Conservation (phyloP, 2,888 invertebrate species). For the Papilio gigon region DNA sequence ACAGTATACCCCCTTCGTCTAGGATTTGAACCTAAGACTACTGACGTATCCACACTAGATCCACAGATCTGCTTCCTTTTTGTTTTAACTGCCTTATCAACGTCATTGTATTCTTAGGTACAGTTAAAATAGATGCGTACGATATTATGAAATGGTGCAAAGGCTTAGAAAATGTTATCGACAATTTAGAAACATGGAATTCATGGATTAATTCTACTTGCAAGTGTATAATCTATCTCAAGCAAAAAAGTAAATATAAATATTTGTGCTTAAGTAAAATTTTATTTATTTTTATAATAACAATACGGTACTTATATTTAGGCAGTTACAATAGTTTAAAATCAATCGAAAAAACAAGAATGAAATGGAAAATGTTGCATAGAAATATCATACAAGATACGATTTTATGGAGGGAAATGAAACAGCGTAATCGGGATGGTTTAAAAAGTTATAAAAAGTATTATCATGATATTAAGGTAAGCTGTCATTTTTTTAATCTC, state of each 20-base stretch:
- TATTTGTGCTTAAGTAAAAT: neutral
- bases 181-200: conserved; percentile 64
- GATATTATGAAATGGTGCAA: conserved; percentile 60
- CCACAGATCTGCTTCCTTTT: too few relatives aligned
- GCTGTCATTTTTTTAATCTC: conserved; percentile 18
- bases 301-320: conserved; percentile 28
- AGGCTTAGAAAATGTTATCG: conserved; percentile 58
- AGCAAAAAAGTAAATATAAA: conserved; percentile 49
- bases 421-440: conserved; percentile 50
- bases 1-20: too few relatives aligned
- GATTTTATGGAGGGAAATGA: conserved; percentile 57
- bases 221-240: conserved; percentile 50
- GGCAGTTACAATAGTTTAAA: conserved; percentile 41
- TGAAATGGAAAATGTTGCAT: conserved; percentile 53
- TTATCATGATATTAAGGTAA: conserved; percentile 48
- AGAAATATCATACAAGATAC: conserved; percentile 57
- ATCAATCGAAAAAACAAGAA: conserved; percentile 34
- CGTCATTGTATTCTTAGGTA: conserved; percentile 47
- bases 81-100: neutral
- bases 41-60: too few relatives aligned
- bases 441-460: conserved; percentile 49
- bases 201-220: conserved; percentile 62
- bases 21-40: too few relatives aligned
- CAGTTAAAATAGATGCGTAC: conserved; percentile 43
- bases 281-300: neutral